Conservation (phyloP, 2,797 vertebrate species). For the Gymnoscopelus microlampas region DNA sequence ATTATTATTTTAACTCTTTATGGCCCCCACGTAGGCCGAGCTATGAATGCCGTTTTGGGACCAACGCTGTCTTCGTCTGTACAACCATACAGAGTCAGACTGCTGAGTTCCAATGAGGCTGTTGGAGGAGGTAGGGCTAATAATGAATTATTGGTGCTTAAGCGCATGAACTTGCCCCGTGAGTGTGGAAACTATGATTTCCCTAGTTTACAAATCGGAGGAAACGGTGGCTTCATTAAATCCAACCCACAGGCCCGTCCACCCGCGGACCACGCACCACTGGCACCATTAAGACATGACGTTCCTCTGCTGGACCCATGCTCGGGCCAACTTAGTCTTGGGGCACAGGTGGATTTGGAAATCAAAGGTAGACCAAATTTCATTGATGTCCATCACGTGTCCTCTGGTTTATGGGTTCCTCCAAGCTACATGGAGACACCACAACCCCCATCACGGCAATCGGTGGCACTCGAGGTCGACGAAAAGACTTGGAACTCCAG, state of each 20-base stretch:
- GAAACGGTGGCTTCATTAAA: conserved; percentile 54
- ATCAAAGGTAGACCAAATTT: conserved; percentile 59
- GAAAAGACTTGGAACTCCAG: conserved; percentile 78
- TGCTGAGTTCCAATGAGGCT: conserved; percentile 3
- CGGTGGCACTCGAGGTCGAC: neutral
- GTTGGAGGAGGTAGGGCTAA: conserved; percentile 13
- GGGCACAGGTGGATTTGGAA: conserved; percentile 65
- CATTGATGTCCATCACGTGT: conserved; percentile 52
- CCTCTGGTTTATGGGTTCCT: conserved; percentile 57
- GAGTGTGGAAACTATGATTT: conserved; percentile 53
- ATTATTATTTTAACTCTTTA: no score
- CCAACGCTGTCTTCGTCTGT: no score
- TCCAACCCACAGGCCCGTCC: conserved; percentile 43
- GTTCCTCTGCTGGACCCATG: conserved; percentile 68
- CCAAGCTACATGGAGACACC: conserved; percentile 42
- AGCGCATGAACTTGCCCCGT: conserved; percentile 35
- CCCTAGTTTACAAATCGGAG: conserved; percentile 64
- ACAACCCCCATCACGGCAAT: conserved; percentile 43
- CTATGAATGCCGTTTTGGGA: neutral
- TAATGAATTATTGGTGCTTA: conserved; percentile 23
- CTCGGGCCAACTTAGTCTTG: conserved; percentile 75
- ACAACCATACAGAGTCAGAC: conserved; percentile 10
- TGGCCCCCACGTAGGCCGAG: no score
- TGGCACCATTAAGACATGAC: conserved; percentile 70
- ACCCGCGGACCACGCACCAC: conserved; percentile 16